Conservation (phyloP, 1,140 invertebrate genomes). For the Saccostrea glomerata region DNA sequence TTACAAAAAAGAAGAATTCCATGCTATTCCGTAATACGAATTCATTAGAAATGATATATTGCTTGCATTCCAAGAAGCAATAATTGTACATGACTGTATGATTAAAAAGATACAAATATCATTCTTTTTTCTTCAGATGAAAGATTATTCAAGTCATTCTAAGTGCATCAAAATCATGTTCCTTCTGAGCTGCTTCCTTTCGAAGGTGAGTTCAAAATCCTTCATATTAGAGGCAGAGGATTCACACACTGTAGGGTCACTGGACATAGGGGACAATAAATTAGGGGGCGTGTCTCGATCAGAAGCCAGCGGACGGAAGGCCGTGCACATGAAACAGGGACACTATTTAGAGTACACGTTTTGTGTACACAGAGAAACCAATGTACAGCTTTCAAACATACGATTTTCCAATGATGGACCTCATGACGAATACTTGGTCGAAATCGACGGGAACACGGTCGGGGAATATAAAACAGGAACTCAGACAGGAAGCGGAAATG, state of each 20-base stretch:
- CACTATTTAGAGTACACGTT: neutral
- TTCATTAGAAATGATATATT: too few relatives aligned
- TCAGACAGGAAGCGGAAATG: neutral
- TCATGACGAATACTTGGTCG: neutral
- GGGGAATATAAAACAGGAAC: neutral
- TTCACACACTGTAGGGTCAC: neutral
- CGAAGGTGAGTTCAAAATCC: neutral
- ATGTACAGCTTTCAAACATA: neutral
- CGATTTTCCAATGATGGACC: constrained; percentile 11
- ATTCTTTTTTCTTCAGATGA: neutral
- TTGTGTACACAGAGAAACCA: neutral
- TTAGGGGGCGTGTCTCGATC: neutral
- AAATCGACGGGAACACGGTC: neutral
- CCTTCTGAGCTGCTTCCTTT: neutral
- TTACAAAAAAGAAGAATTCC: too few relatives aligned
- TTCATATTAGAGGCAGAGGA: constrained; percentile 28
- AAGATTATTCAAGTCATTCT: neutral
- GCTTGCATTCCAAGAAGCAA: too few relatives aligned
- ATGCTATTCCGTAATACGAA: too few relatives aligned
- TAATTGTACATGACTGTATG: too few relatives aligned
- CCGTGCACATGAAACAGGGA: neutral
- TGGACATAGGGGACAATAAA: neutral
- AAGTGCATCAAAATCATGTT: neutral
- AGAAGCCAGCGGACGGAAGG: neutral
- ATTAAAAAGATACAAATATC: too few relatives aligned